phyloP scores from a whole-genome alignment of 2,113 vertebrate species.

The Crocuta crocuta region DNA sequence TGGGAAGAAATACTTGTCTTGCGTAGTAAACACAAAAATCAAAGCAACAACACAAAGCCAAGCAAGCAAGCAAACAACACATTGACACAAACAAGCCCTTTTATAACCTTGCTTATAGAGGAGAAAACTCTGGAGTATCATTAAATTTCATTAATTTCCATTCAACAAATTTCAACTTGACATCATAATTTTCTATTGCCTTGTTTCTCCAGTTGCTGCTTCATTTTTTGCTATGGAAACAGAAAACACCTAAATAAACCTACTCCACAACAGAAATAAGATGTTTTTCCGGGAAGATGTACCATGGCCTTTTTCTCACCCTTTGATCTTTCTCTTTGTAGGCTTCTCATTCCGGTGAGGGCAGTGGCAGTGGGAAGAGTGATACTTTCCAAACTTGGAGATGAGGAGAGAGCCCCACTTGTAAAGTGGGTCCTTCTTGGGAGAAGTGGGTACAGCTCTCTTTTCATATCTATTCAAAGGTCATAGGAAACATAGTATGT shows the following conservation, averaged over 20 bases:
- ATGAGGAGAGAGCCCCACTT: neutral
- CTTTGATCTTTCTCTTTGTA: neutral
- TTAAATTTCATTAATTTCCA: neutral
- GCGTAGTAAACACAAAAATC: constrained; percentile 19
- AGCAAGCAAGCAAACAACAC: neutral
- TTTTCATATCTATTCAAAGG: neutral
- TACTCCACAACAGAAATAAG: neutral
- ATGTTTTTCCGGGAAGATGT: neutral
- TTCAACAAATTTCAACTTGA: constrained; percentile 30
- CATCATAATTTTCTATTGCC: neutral
- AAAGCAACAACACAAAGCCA: neutral
- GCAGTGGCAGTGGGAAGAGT: neutral
- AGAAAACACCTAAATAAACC: constrained; percentile 33
- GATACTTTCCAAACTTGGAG: neutral
- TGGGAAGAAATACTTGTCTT: neutral
- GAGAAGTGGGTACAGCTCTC: neutral
- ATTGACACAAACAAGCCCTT: neutral
- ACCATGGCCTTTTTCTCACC: neutral
- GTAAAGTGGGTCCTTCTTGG: neutral
- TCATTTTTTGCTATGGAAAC: constrained; percentile 38
- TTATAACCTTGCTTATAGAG: neutral
- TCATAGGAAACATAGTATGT: neutral
- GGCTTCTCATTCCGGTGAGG: neutral
- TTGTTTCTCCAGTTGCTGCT: neutral
- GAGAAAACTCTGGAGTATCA: neutral